These are phyloP conservation scores for Campoletis sonorensis DNA, from an alignment of 1,140 invertebrate species.

Conservation along the genomic window DNA sequence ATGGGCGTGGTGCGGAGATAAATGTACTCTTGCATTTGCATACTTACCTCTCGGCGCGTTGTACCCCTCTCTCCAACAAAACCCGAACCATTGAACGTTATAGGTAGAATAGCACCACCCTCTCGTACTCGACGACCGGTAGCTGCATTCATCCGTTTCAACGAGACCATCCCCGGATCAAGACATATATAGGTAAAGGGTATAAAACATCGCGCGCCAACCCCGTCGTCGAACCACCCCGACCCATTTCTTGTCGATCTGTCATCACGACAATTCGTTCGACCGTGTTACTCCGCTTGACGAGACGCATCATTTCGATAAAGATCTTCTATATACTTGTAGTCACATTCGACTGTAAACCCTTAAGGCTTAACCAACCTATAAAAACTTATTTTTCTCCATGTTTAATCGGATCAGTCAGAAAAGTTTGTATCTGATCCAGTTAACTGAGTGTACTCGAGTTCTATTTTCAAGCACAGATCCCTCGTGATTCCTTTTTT, in stretches of 20 bases:
- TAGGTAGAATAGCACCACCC: conserved; percentile 13
- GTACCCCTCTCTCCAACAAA: conserved; percentile 41
- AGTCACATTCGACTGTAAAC: neutral
- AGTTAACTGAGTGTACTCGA: no score
- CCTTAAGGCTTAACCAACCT: no score
- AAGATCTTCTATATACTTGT: neutral
- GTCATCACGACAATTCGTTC: conserved; percentile 37
- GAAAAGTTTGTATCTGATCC: no score
- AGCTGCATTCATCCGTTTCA: conserved; percentile 14
- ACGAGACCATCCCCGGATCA: neutral
- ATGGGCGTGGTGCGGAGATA: conserved; percentile 73
- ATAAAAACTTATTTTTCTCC: no score
- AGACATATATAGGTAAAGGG: neutral
- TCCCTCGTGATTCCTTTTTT: neutral
- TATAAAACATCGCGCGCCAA: conserved; percentile 8
- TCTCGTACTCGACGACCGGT: neutral
- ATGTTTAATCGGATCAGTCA: no score
- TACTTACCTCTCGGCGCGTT: conserved; percentile 63
- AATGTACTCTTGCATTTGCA: conserved; percentile 73
- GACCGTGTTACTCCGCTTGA: neutral
- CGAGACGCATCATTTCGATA: neutral
- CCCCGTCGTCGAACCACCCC: neutral
- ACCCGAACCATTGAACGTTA: conserved; percentile 44
- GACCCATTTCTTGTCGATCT: conserved; percentile 37
- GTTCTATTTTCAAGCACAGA: no score